A percentile compares a stretch with the other conserved stretches of the same genome.
Conservation (phyloP, 2,888 invertebrate genomes). For the Brachypalpus laphriformis region DNA sequence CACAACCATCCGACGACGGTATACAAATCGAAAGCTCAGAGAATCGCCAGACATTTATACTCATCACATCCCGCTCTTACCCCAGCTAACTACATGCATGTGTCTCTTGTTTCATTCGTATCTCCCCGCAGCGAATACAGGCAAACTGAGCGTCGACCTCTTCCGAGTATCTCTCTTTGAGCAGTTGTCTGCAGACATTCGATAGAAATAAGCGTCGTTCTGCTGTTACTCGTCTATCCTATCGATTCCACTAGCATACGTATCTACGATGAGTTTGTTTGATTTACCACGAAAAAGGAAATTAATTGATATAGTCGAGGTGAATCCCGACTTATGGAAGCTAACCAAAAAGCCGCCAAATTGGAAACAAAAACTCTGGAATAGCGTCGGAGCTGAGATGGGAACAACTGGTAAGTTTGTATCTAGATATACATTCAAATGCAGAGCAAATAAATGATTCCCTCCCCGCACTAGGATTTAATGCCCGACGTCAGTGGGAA, state of each 20-base stretch:
- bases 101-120: neutral
- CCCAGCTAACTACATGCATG: neutral
- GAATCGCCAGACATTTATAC: neutral
- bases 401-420: constrained; percentile 47
- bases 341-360: constrained; percentile 11
- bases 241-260: too few species aligned
- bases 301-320: constrained; percentile 45
- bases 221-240: neutral
- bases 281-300: constrained; percentile 2
- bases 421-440: too few species aligned
- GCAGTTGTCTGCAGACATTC: constrained; percentile 37
- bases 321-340: constrained; percentile 37
- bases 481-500: constrained; percentile 76
- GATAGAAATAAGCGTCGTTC: neutral
- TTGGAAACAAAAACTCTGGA: constrained; percentile 49
- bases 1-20: neutral
- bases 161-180: neutral
- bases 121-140: neutral
- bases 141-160: neutral
- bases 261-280: constrained; percentile 9
- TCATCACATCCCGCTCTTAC: neutral
- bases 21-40: neutral
- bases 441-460: neutral
- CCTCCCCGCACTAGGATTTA: constrained; percentile 51
- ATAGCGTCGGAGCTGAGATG: constrained; percentile 23